Percentiles rank a stretch among this genome's conserved stretches.
These are phyloP conservation scores for Micropoecilia bifurca DNA, from an alignment of 2,797 vertebrate species.

Conservation along the genomic window DNA sequence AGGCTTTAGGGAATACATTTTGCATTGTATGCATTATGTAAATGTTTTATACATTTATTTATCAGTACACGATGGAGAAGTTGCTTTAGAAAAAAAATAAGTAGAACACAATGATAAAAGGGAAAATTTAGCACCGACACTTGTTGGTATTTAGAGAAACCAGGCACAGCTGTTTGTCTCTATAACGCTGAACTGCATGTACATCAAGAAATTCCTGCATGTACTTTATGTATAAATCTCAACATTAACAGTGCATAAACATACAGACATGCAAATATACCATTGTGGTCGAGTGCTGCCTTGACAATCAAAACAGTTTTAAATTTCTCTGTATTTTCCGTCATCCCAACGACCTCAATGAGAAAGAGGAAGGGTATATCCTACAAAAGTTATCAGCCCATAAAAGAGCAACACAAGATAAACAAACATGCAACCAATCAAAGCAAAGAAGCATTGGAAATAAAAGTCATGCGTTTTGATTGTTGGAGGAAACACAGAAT, in stretches of 20 bases:
- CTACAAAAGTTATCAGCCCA: background rate
- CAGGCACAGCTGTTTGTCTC: background rate
- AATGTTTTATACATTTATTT: conserved; percentile 68
- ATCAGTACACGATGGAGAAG: conserved; percentile 59
- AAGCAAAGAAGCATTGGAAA: background rate
- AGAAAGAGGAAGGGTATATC: background rate
- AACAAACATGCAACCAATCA: background rate
- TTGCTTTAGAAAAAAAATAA: conserved; percentile 40
- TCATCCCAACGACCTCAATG: background rate
- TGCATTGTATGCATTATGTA: conserved; percentile 68
- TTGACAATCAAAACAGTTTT: background rate
- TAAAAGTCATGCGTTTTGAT: background rate
- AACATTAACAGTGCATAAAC: background rate
- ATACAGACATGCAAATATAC: background rate
- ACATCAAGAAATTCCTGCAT: background rate
- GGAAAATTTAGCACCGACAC: conserved; percentile 20
- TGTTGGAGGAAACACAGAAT: background rate
- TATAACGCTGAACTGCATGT: background rate
- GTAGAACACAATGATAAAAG: conserved; percentile 1
- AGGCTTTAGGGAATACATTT: conserved; percentile 61
- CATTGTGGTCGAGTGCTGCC: background rate
- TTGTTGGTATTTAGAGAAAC: conserved; percentile 29
- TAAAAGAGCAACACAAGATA: background rate
- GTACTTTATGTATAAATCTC: background rate
- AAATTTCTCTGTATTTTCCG: background rate